Evolutionary conservation across 2,797 vertebrate genomes (phyloP).

Genomic region (Adrianichthys oophorus): DNA sequence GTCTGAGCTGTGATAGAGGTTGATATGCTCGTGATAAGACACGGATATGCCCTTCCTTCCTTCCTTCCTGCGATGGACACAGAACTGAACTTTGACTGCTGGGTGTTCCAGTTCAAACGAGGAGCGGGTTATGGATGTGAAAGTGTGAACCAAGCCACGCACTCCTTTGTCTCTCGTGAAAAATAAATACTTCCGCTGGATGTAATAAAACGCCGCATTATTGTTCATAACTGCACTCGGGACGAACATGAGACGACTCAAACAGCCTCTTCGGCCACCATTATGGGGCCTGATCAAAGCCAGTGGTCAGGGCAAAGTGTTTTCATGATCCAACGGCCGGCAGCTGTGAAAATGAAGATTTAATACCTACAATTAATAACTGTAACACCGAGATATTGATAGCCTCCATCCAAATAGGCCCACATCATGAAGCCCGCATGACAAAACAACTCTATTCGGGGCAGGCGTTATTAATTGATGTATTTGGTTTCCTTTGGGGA

Average conservation of each 20-base stretch:
- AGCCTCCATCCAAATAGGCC: constrained; percentile 41
- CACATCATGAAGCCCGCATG: constrained; percentile 46
- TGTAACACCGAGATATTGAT: constrained; percentile 70
- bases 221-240: constrained; percentile 77
- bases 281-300: constrained; percentile 76
- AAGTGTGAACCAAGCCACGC: constrained; percentile 27
- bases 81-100: constrained; percentile 37
- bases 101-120: constrained; percentile 51
- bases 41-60: constrained; percentile 41
- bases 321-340: constrained; percentile 59
- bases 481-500: constrained; percentile 60
- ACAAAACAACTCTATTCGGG: constrained; percentile 50
- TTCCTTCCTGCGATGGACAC: constrained; percentile 55
- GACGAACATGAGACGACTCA: constrained; percentile 75
- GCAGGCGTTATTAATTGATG: constrained; percentile 69
- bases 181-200: constrained; percentile 81
- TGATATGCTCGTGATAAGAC: constrained; percentile 52
- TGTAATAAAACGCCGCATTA: constrained; percentile 80
- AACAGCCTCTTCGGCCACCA: constrained; percentile 71
- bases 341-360: constrained; percentile 80
- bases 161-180: constrained; percentile 77
- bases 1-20: constrained; percentile 45
- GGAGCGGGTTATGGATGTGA: constrained; percentile 42
- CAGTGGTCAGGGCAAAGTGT: constrained; percentile 68
- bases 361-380: constrained; percentile 80